Conservation (phyloP, 2,888 invertebrate species). For the Lycia hirtaria region DNA sequence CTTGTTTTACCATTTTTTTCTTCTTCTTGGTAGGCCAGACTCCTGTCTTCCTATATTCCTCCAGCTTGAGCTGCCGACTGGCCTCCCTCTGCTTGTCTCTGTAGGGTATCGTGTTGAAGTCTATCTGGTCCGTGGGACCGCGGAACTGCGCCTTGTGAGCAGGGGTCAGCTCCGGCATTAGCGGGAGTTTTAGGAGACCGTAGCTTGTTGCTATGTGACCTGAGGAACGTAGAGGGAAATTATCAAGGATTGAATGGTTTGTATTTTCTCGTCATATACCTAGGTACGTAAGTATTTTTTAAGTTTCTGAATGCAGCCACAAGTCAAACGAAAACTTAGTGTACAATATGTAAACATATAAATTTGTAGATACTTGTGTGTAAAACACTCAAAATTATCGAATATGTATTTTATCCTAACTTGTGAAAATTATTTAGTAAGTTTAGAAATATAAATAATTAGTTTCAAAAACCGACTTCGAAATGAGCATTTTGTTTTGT, state of each 20-base stretch:
- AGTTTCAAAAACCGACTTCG: too few relatives aligned
- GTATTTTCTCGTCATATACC: too few relatives aligned
- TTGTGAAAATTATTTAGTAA: too few relatives aligned
- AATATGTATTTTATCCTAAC: too few relatives aligned
- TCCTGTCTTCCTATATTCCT: constrained; percentile 90
- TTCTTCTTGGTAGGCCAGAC: constrained; percentile 89
- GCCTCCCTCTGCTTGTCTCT: constrained; percentile 92
- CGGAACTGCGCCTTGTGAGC: constrained; percentile 75
- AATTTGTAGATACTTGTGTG: too few relatives aligned
- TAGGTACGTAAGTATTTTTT: too few relatives aligned
- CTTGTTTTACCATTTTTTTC: constrained; percentile 73
- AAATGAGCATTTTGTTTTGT: too few relatives aligned
- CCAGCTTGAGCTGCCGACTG: constrained; percentile 89
- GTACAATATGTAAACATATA: too few relatives aligned
- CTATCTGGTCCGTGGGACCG: constrained; percentile 85
- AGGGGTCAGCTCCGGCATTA: constrained; percentile 97
- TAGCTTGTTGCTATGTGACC: constrained; percentile 92
- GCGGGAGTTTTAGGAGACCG: constrained; percentile 95
- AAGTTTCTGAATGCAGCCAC: too few relatives aligned
- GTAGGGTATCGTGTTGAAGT: constrained; percentile 91
- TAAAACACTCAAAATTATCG: too few relatives aligned
- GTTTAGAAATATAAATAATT: too few relatives aligned
- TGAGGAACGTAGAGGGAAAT: neutral
- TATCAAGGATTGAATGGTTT: neutral
- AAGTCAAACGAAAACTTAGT: too few relatives aligned